Evolutionary conservation across 2,113 vertebrate species (phyloP).

Genomic region (Chrysemys picta): DNA sequence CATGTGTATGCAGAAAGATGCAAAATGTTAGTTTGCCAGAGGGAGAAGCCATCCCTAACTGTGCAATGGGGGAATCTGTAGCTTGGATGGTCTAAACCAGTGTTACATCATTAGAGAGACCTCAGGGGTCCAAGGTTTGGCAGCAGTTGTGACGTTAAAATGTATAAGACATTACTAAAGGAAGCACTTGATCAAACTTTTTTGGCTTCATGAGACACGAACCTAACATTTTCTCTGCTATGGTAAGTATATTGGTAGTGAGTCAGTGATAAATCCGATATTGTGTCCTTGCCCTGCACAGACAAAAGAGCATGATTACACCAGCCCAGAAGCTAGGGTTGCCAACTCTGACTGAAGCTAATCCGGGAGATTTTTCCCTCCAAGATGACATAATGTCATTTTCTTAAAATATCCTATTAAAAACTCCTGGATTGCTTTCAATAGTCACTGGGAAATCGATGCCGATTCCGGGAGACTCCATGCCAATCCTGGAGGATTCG

Average conservation of each 20-base stretch:
- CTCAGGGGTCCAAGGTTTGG: background rate
- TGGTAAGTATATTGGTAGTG: background rate
- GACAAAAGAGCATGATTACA: conserved; percentile 25
- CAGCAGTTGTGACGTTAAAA: conserved; percentile 29
- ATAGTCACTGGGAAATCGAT: too few species aligned
- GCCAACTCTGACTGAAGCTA: too few species aligned
- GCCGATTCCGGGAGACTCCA: too few species aligned
- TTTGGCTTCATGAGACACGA: conserved; percentile 11
- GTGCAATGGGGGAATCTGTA: background rate
- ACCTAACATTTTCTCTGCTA: conserved; percentile 16
- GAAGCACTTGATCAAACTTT: conserved; percentile 19
- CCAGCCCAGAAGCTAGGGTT: background rate
- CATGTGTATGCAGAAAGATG: background rate
- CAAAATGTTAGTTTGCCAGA: background rate
- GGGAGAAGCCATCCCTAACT: background rate
- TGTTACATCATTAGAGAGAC: background rate
- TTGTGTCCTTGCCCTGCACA: background rate
- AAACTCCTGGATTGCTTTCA: too few species aligned
- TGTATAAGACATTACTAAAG: conserved; percentile 38
- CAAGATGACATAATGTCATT: too few species aligned
- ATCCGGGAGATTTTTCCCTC: too few species aligned
- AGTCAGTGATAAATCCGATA: conserved; percentile 34
- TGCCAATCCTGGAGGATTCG: too few species aligned
- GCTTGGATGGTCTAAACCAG: background rate
- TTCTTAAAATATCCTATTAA: too few species aligned